Evolutionary conservation across 2,888 invertebrate genomes (phyloP), one percentile per base, ranked within the genome.

Genomic region (Caenorhabditis sp.): DNA sequence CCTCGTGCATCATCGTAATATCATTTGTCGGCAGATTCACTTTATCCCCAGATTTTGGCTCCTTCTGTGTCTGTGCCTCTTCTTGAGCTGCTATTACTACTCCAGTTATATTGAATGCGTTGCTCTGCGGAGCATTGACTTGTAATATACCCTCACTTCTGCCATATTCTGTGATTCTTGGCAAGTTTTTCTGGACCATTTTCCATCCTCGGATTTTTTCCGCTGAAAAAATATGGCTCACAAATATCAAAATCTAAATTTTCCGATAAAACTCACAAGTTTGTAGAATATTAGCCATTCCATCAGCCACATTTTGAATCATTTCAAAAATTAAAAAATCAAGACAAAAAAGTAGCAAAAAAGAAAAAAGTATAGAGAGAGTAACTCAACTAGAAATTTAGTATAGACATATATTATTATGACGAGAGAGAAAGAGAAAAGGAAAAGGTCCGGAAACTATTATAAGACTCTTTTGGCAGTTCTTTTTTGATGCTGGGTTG

Each of bases 1-100:
- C 95, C 26, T 93, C 94, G 81, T 93, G 93, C 92, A 96, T 95
- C 87, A 93, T 91, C 1, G 95, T 94, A 43, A 90, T 82, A 62
- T 87, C 88, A 67, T 85, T 89, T 25, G 85, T 87, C 8, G 84
- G 83, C 12, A 87, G 73, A 56, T 85, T 83, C 38, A 81, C 86
- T 61, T 87, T 87, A 64, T 87, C 87, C 7, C 84, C 84, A 58
- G 72, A 82, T 56, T 77, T 80, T 12, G 82, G 75, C 63, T 87
- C 85, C 50, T 86, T 85, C 49, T 81, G 77, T 12, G 78, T 80
- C 56, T 84, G 84, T 0, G 84, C 84, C 59, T 87, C 86, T 67
- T 87, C 87, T 56, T 86, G 85, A 17, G 85, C 87, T 4, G 84
- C 84, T 31, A 80, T 57, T 5, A 87, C 86, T 36, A 87, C 76